Percentiles rank a stretch among this genome's conserved stretches.
Conservation (phyloP, 2,113 vertebrate genomes). For the Dasyornis broadbenti region DNA sequence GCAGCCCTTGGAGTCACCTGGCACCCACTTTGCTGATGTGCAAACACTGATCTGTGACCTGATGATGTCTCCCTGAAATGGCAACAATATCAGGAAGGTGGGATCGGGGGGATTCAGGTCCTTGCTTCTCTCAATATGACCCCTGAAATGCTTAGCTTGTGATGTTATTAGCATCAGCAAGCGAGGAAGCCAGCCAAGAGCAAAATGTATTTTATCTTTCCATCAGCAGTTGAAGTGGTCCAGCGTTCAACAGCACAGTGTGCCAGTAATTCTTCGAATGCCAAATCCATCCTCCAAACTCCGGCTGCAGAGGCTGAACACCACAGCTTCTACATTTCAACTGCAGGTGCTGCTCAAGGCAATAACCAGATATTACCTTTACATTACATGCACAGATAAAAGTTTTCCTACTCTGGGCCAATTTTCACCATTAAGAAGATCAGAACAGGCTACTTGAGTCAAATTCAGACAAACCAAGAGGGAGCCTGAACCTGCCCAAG, state of each 20-base stretch:
- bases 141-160: not conserved
- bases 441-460: not conserved
- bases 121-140: constrained; percentile 39
- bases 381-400: not conserved
- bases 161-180: constrained; percentile 27
- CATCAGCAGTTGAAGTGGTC: not conserved
- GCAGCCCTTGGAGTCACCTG: not conserved
- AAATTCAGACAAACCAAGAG: not conserved
- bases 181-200: constrained; percentile 49
- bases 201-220: constrained; percentile 23
- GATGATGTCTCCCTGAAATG: rapidly evolving
- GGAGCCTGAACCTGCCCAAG: not conserved
- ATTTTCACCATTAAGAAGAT: not conserved
- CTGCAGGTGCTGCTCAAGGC: not conserved
- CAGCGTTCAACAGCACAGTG: not conserved
- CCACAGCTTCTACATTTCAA: not conserved
- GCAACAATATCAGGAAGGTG: not conserved
- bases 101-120: not conserved
- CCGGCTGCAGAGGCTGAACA: not conserved
- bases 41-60: not conserved
- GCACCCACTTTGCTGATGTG: not conserved
- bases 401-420: not conserved
- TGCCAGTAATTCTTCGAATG: constrained; percentile 45
- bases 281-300: not conserved
- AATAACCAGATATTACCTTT: not conserved